Evolutionary conservation across 2,888 invertebrate genomes (phyloP).

Genomic region (Gortyna flavago): DNA sequence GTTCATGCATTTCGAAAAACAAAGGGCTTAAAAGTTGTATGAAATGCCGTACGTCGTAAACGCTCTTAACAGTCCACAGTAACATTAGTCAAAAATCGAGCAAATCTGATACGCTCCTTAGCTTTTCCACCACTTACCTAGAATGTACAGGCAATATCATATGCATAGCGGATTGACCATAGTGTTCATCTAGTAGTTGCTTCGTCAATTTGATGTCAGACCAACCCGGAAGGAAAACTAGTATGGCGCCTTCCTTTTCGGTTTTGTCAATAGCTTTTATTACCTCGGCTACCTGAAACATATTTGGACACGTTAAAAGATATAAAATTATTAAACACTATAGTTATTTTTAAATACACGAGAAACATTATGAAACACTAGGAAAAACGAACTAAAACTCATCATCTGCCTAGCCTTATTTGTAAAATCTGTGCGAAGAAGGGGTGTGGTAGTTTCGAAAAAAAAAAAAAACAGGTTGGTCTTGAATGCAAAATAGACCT

Average conservation of each 20-base stretch:
- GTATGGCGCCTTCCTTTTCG: conserved; percentile 92
- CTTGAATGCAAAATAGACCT: neutral
- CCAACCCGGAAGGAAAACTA: conserved; percentile 95
- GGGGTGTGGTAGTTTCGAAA: too few relatives aligned
- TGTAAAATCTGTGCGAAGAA: too few relatives aligned
- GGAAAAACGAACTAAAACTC: neutral
- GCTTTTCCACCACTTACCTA: conserved; percentile 72
- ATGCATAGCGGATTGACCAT: conserved; percentile 70
- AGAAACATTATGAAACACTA: neutral
- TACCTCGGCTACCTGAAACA: conserved; percentile 82
- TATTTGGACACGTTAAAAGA: neutral
- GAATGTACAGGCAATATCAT: conserved; percentile 90
- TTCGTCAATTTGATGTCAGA: conserved; percentile 91
- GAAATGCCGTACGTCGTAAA: too few relatives aligned
- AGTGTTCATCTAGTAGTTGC: conserved; percentile 82
- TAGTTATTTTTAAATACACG: neutral
- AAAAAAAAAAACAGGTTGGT: neutral
- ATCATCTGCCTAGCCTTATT: too few relatives aligned
- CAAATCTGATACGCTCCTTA: too few relatives aligned
- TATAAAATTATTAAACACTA: neutral
- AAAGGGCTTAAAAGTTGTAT: too few relatives aligned
- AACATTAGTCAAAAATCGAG: too few relatives aligned
- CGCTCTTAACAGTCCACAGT: too few relatives aligned
- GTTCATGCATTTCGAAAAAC: too few relatives aligned
- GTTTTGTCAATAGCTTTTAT: conserved; percentile 90